Percentiles rank a stretch among this genome's conserved stretches.
Conservation (phyloP, 2,888 invertebrate species). For the Danaus chrysippus region DNA sequence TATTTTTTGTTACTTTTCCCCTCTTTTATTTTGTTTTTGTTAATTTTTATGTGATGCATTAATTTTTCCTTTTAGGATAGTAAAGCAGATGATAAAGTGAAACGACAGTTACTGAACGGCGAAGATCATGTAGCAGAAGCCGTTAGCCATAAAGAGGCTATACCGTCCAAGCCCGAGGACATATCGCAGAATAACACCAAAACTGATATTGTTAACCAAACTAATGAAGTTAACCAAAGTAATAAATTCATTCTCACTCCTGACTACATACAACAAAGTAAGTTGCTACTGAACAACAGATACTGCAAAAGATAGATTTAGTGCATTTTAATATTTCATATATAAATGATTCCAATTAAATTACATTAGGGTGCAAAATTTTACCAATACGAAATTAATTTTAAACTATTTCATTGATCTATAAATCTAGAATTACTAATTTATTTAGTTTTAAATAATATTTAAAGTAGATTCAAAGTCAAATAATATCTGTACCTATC, state of each 20-base stretch:
- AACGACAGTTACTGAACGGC: constrained; percentile 64
- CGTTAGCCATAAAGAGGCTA: constrained; percentile 60
- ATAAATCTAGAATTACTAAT: no score
- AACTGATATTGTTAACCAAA: constrained; percentile 61
- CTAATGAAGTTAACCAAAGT: constrained; percentile 48
- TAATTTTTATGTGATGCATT: constrained; percentile 25
- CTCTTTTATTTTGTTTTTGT: constrained; percentile 27
- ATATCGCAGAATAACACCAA: constrained; percentile 63
- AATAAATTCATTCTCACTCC: constrained; percentile 91
- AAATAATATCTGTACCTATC: neutral
- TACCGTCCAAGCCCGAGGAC: constrained; percentile 63
- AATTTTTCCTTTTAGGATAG: constrained; percentile 61
- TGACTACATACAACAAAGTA: constrained; percentile 96
- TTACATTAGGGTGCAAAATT: no score
- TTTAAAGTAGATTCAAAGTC: no score
- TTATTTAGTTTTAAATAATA: no score
- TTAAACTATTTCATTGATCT: no score
- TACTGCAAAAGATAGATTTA: neutral
- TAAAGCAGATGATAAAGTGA: constrained; percentile 59
- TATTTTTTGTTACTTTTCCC: constrained; percentile 37
- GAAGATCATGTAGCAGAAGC: constrained; percentile 68
- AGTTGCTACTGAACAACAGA: constrained; percentile 55
- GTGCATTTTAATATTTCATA: neutral
- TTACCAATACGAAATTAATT: no score
- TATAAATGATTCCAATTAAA: neutral